Base-by-base conservation (phyloP, 1,140 invertebrate genomes). In the Pseudomyrmex sp. region DNA sequence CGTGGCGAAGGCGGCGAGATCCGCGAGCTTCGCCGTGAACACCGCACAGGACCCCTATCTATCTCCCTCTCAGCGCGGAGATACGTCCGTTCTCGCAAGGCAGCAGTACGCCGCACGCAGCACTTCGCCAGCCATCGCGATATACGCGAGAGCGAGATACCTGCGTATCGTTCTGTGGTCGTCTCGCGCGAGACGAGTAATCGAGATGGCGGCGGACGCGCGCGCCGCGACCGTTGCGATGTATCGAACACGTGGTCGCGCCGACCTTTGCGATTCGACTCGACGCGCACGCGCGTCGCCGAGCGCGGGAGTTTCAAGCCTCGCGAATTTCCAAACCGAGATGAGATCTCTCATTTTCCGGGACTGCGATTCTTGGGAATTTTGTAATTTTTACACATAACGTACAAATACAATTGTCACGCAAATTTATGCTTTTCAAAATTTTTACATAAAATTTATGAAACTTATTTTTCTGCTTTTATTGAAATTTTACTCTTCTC, bases 101-200 rank as follows among this genome's bases (percentile, higher is more conserved):
- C 54, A 72, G 76, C 76, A 59, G 54, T 80, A 80, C 54, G 66
- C 74, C 72, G 35, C 77, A 68, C 68, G 61, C 52, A 76, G 61
- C 72, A 66, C 76, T 73, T 26, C 35, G 74, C 58, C 58, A 23
- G 76, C 56, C 83, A 79, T 70, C 82, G 63, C 56, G 70, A 84
- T 61, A 69, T 23, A 15, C 63, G 61, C 69, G 56, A 58, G 58
- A 73, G 18, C 56, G 72, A 56, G 26, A 52, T 18, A 26, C 5
- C 23, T 58, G 52, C 46, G 10, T 12, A 8, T 9, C 44, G 35
- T 35, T 35, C 35, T 2, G 23, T 5, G 35, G 5, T 35, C 26
- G 35, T 35, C 35, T 35, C 35, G 35, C 35, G n/a, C 20, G 68
- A 54, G 68, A n/a, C 68, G 50, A 70, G 12, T 66, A 48, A 46